Conservation (phyloP, 2,888 invertebrate genomes). For the Drosophila meridiana region DNA sequence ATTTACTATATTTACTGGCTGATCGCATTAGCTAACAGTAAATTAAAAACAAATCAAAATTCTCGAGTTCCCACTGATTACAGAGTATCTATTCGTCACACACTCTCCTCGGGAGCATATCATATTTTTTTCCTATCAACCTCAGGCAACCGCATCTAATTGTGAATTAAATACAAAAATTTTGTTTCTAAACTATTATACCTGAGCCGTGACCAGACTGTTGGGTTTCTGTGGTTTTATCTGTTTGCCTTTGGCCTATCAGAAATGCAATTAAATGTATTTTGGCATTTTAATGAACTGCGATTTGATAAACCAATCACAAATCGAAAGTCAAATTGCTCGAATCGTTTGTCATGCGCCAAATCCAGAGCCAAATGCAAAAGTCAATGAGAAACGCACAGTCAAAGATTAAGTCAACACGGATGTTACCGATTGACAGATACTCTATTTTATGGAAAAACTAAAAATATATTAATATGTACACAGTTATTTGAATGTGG, state of each 20-base stretch:
- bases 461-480: background rate
- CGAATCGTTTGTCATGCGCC: slow-evolving; percentile 69
- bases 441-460: slow-evolving; percentile 1
- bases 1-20: no score
- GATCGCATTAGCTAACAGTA: background rate
- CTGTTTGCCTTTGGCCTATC: slow-evolving; percentile 18
- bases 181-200: slow-evolving; percentile 19
- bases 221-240: slow-evolving; percentile 9
- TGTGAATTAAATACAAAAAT: slow-evolving; percentile 42
- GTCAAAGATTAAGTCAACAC: background rate
- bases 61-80: background rate
- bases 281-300: slow-evolving; percentile 69
- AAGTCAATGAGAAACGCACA: slow-evolving; percentile 20
- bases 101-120: background rate
- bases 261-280: slow-evolving; percentile 53
- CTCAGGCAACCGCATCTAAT: slow-evolving; percentile 27
- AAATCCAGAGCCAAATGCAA: slow-evolving; percentile 50
- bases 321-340: slow-evolving; percentile 74
- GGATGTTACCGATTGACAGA: background rate
- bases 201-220: slow-evolving; percentile 6
- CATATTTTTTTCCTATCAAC: background rate
- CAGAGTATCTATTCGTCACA: slow-evolving; percentile 3
- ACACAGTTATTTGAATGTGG: no score
- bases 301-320: slow-evolving; percentile 73
- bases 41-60: background rate